A percentile compares a stretch with the other conserved stretches of the same genome.
Evolutionary conservation across 2,113 vertebrate species (phyloP).

Genomic region (Nicator chloris): DNA sequence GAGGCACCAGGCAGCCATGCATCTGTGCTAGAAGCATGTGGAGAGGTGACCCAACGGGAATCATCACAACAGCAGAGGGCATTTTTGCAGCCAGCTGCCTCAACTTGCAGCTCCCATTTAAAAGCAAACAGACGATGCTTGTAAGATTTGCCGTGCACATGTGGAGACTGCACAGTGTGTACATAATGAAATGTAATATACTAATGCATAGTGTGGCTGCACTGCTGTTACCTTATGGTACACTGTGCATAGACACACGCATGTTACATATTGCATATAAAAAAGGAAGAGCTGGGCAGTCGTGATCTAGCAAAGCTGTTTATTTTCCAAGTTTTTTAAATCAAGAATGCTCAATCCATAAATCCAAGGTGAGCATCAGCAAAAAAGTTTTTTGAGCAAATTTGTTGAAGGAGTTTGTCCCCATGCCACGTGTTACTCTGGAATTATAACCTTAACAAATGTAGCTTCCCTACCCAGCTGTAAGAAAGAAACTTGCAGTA

Average conservation of each 20-base stretch:
- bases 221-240: not conserved
- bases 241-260: rapidly evolving
- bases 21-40: not conserved
- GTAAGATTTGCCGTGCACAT: not conserved
- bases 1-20: not conserved
- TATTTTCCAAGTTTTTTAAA: not conserved
- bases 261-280: not conserved
- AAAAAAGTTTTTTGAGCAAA: not conserved
- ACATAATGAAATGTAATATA: rapidly evolving
- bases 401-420: not conserved
- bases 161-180: not conserved
- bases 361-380: not conserved
- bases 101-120: not conserved
- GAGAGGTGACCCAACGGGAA: not conserved
- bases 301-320: not conserved
- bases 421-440: rapidly evolving
- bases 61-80: not conserved
- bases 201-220: not conserved
- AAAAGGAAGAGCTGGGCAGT: not conserved
- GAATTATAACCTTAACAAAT: not conserved
- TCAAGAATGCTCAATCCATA: not conserved
- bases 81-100: not conserved
- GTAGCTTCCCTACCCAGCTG: not conserved
- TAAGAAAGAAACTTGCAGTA: not conserved
- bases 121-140: not conserved